Base-by-base conservation (phyloP, 2,797 vertebrate species). In the Jordanella pulchra region DNA sequence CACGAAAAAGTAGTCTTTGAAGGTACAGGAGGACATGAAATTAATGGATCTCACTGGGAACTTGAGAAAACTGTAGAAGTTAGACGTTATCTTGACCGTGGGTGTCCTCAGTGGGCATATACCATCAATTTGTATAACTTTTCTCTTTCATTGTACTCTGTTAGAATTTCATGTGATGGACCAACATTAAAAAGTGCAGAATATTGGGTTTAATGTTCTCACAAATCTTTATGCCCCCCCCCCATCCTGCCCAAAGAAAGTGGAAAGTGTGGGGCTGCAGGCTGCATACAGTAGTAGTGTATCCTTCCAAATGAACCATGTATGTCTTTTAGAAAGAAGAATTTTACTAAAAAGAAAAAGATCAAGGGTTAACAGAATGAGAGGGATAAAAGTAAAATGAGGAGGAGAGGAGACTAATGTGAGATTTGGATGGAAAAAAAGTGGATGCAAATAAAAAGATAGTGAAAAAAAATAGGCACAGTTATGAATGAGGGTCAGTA, bases 1-100 rank as follows among this genome's bases (percentile, higher is more conserved):
- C 51, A 25, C 50, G 67, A 72, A 32, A 65, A n/a, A 4, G 13
- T 27, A 47, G 39, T 30, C 45, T 73, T 66, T 35, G 21, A 25
- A 65, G 50, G 28, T 51, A 51, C 35, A 63, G 50, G 39, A 45
- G 48, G 30, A 27, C 18, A 15, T 21, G 11, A 5, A 47, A 48
- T 60, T 14, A 18, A 50, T 71, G 15, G 23, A 63, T 51, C 30
- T 72, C 17, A 54, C 27, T 35, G n/a, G 39, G 45, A 42, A 66
- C 42, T 45, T 18, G 3, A 9, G 23, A 47, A 66, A 50, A 67
- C 51, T 54, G 9, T 47, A 21, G 56, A 66, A 21, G 45, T 48
- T 25, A 44, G 27, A 18, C 25, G 21, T 23, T 30, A 25, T 32
- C 18, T 23, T 12, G 27, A 32, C 55, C 18, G 55, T 56, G 28